Conservation (phyloP, 2,113 vertebrate species). For the Oreocharis arfaki region DNA sequence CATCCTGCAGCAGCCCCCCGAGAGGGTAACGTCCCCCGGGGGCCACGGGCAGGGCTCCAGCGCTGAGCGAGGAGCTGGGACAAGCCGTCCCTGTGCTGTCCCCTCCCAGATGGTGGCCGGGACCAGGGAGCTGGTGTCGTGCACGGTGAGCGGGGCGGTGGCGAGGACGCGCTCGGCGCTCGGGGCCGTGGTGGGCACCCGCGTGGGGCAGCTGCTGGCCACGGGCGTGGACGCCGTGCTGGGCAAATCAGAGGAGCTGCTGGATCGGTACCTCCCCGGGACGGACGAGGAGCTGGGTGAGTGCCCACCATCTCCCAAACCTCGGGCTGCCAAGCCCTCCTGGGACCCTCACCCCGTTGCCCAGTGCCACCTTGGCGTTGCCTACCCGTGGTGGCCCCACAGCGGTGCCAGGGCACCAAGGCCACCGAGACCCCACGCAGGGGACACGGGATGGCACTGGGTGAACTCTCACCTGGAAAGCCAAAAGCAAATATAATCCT, state of each 20-base stretch:
- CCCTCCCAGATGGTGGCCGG: constrained; percentile 78
- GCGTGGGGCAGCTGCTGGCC: constrained; percentile 81
- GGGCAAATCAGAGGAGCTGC: constrained; percentile 79
- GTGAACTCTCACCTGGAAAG: constrained; percentile 60
- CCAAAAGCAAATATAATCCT: not conserved
- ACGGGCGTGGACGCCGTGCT: constrained; percentile 75
- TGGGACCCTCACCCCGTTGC: fast-evolving
- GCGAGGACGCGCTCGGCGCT: constrained; percentile 76
- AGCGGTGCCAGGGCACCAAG: not conserved
- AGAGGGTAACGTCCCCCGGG: constrained; percentile 69
- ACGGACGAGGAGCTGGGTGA: constrained; percentile 77
- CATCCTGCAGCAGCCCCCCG: constrained; percentile 83
- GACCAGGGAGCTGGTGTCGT: constrained; percentile 74
- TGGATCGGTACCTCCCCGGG: constrained; percentile 81
- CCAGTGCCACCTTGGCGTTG: fast-evolving
- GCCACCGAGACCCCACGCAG: fast-evolving
- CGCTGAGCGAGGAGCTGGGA: fast-evolving
- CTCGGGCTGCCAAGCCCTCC: not conserved
- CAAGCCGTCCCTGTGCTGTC: fast-evolving
- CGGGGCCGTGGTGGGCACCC: constrained; percentile 61
- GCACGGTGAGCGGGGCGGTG: constrained; percentile 68
- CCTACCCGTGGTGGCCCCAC: fast-evolving
- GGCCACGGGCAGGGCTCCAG: fast-evolving
- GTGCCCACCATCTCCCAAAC: not conserved
- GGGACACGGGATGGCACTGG: fast-evolving